phyloP scores from a whole-genome alignment of 2,888 invertebrate genomes.

The Microctonus aethiopoides region DNA sequence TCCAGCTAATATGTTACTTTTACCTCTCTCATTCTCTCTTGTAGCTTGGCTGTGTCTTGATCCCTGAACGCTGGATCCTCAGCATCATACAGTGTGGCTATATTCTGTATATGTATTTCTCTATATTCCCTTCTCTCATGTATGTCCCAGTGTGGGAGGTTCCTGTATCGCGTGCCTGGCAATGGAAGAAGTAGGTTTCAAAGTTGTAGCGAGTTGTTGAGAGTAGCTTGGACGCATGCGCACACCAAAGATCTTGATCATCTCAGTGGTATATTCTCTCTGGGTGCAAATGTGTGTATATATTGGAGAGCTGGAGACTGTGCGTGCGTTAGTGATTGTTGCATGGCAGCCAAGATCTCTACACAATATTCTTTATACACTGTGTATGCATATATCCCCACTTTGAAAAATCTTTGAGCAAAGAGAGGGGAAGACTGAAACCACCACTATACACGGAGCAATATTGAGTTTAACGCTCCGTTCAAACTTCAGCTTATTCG shows the following conservation, averaged over 20 bases:
- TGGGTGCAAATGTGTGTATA: background rate
- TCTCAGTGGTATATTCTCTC: no score
- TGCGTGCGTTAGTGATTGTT: constrained; percentile 17
- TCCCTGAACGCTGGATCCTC: background rate
- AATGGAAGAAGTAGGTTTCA: constrained; percentile 1
- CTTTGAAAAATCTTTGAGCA: background rate
- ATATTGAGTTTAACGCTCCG: background rate
- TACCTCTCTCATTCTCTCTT: constrained; percentile 2
- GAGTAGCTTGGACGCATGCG: constrained; percentile 22
- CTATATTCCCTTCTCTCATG: constrained; percentile 16
- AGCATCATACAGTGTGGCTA: background rate
- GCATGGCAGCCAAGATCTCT: constrained; percentile 11
- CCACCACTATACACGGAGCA: no score
- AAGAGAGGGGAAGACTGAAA: constrained; percentile 11
- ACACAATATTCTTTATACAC: background rate
- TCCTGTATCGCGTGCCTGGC: constrained; percentile 4
- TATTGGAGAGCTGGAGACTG: constrained; percentile 9
- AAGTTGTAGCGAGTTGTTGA: background rate
- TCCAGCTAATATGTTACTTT: constrained; percentile 43
- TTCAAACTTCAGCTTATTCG: background rate
- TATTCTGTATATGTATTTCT: background rate
- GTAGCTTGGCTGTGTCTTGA: no score
- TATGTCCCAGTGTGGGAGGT: constrained; percentile 2
- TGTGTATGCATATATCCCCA: constrained; percentile 3
- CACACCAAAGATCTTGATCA: constrained; percentile 33